Evolutionary conservation across 2,888 invertebrate genomes (phyloP).

Genomic region (Ectemnius continuus): DNA sequence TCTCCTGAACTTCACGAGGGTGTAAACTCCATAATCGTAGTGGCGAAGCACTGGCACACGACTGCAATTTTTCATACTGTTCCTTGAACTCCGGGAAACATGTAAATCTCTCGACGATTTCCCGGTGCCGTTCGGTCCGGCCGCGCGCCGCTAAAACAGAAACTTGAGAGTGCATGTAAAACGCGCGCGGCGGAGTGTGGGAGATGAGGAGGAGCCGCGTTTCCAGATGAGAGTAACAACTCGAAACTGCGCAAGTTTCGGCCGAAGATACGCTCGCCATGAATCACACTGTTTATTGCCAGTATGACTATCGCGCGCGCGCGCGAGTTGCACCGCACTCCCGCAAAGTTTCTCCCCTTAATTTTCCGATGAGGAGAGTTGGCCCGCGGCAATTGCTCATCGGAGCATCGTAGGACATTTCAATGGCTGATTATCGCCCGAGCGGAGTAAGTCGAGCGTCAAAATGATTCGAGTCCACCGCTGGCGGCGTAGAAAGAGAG

Average conservation of each 20-base stretch:
- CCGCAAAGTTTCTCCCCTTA: no score
- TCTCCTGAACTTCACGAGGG: background rate
- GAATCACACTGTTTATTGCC: conserved; percentile 30
- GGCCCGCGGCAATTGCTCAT: background rate
- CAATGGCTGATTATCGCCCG: no score
- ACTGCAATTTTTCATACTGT: background rate
- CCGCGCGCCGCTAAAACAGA: background rate
- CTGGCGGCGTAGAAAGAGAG: no score
- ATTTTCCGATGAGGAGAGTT: background rate
- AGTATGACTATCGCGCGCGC: no score
- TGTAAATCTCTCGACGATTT: conserved; percentile 20
- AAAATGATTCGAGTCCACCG: no score
- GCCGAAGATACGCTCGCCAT: conserved; percentile 23
- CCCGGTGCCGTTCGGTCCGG: background rate
- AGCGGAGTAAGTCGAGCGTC: no score
- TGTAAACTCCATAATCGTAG: background rate
- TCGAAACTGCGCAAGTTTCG: conserved; percentile 28
- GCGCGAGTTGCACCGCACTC: no score
- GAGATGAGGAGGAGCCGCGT: conserved; percentile 27
- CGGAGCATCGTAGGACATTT: background rate
- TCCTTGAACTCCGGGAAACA: conserved; percentile 14
- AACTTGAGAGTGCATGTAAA: conserved; percentile 33
- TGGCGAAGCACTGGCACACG: background rate
- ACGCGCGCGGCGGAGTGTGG: conserved; percentile 28
- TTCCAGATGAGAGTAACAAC: conserved; percentile 29